Conservation (phyloP, 1,140 invertebrate genomes). For the Apolygus lucorum region DNA sequence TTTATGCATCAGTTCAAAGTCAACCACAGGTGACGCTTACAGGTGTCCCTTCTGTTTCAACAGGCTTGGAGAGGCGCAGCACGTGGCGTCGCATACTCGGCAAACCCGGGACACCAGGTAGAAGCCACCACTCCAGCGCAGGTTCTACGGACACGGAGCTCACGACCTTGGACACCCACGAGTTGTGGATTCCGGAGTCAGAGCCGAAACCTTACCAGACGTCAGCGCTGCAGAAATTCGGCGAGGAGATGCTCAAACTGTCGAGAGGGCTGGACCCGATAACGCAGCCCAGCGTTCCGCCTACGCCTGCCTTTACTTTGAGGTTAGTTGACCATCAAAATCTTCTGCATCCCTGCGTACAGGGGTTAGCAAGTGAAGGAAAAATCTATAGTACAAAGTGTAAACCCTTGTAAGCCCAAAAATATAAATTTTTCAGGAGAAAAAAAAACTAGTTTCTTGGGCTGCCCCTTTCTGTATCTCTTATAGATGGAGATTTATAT, state of each 20-base stretch:
- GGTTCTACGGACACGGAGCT: slow-evolving; percentile 72
- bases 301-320: too few relatives aligned
- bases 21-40: too few relatives aligned
- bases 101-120: slow-evolving; percentile 28
- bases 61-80: slow-evolving; percentile 46
- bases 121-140: slow-evolving; percentile 38
- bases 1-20: too few relatives aligned
- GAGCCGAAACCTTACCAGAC: slow-evolving; percentile 69
- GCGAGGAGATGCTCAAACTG: slow-evolving; percentile 70
- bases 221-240: slow-evolving; percentile 70
- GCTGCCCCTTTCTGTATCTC: too few relatives aligned
- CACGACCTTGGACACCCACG: slow-evolving; percentile 66
- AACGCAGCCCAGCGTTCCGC: not conserved
- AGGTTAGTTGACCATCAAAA: too few relatives aligned
- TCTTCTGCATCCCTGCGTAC: too few relatives aligned
- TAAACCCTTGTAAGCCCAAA: too few relatives aligned
- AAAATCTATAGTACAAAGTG: too few relatives aligned
- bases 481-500: too few relatives aligned
- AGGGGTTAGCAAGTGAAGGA: too few relatives aligned
- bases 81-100: slow-evolving; percentile 52
- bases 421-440: too few relatives aligned
- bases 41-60: not conserved
- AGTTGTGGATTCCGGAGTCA: slow-evolving; percentile 68
- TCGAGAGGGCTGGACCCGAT: slow-evolving; percentile 58
- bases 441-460: too few relatives aligned